Evolutionary conservation across 2,113 vertebrate species (phyloP).

Genomic region (Gymnorhina tibicen): DNA sequence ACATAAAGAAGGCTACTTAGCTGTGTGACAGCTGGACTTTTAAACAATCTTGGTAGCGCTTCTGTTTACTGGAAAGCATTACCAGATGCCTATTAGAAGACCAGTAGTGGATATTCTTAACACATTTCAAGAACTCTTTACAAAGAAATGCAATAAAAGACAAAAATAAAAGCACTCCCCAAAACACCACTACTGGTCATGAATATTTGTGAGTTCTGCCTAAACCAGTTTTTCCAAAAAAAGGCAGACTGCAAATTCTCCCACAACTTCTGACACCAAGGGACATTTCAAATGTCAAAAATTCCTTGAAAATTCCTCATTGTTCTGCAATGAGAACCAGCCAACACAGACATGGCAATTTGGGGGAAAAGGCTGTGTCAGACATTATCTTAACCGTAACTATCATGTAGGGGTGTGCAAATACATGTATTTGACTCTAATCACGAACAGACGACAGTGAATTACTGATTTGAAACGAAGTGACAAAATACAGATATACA

Average conservation of each 20-base stretch:
- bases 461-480: neutral
- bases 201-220: neutral
- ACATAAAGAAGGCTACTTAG: neutral
- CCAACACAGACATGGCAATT: neutral
- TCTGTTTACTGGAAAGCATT: neutral
- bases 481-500: neutral
- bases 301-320: neutral
- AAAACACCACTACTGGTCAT: neutral
- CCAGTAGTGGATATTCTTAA: neutral
- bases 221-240: neutral
- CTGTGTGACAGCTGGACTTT: neutral
- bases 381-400: neutral
- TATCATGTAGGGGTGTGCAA: neutral
- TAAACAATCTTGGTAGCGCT: fast-evolving
- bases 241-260: neutral
- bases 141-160: neutral
- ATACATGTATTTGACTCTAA: neutral
- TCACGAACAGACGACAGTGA: neutral
- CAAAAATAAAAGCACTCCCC: neutral
- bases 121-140: neutral
- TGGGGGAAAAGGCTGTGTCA: neutral
- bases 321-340: neutral
- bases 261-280: neutral
- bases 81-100: neutral
- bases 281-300: neutral